Evolutionary conservation across 92 coral and sea anemone genomes (phyloP).

Genomic region (Palythoa caribaeorum): DNA sequence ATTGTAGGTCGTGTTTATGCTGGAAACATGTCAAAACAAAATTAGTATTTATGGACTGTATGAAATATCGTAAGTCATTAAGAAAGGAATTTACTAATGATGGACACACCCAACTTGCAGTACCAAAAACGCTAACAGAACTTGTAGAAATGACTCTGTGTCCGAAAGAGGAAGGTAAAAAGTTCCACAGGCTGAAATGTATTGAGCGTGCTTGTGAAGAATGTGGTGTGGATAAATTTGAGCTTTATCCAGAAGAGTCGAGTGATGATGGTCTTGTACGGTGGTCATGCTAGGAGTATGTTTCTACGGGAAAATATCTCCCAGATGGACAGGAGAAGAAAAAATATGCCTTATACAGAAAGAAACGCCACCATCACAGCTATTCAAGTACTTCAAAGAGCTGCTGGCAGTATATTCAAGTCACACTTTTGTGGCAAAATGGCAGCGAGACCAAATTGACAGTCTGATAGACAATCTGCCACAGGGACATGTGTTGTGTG

Average conservation of each 20-base stretch:
- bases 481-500: neutral
- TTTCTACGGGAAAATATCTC: neutral
- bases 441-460: neutral
- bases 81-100: neutral
- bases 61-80: neutral
- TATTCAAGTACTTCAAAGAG: neutral
- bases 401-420: neutral
- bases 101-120: neutral
- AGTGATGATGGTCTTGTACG: neutral
- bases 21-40: neutral
- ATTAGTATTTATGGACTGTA: neutral
- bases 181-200: slow-evolving; percentile 20
- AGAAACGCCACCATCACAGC: neutral
- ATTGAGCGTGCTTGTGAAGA: slow-evolving; percentile 19
- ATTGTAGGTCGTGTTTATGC: neutral
- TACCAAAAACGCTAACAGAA: slow-evolving; percentile 28
- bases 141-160: slow-evolving; percentile 43
- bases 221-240: slow-evolving; percentile 37
- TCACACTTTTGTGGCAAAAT: neutral
- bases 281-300: slow-evolving; percentile 10
- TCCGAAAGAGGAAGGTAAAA: slow-evolving; percentile 17
- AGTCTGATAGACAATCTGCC: neutral
- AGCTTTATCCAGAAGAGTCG: neutral
- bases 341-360: neutral
- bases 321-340: slow-evolving; percentile 9